Conservation (phyloP, 2,797 vertebrate genomes). For the Spheniscus humboldti region DNA sequence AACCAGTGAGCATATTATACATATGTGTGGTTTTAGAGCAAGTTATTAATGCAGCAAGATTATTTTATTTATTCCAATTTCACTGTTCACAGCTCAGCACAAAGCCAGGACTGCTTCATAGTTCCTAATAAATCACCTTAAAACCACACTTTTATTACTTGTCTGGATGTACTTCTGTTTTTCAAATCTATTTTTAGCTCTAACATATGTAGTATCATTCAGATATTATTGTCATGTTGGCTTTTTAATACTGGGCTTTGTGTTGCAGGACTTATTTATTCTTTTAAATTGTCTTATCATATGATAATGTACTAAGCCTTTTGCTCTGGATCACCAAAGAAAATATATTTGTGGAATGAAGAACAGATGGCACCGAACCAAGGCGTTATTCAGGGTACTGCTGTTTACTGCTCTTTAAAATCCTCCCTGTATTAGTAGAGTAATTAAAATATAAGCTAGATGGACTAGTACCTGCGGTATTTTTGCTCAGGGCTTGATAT, state of each 20-base stretch:
- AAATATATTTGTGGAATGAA: constrained; percentile 14
- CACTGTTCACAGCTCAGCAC: constrained; percentile 6
- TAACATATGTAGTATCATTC: neutral
- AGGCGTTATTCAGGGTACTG: neutral
- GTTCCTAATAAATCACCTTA: neutral
- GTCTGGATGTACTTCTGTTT: neutral
- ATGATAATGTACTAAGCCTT: neutral
- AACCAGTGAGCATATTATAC: neutral
- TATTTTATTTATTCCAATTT: constrained; percentile 31
- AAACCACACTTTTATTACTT: neutral
- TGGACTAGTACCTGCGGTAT: neutral
- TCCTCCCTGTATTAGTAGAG: neutral
- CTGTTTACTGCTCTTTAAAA: constrained; percentile 34
- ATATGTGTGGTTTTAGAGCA: neutral
- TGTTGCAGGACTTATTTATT: constrained; percentile 33
- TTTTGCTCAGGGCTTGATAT: neutral
- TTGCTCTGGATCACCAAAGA: constrained; percentile 7
- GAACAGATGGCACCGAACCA: constrained; percentile 43
- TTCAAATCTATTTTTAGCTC: constrained; percentile 4
- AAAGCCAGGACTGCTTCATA: neutral
- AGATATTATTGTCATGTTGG: neutral
- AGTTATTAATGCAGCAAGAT: neutral
- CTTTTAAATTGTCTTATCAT: constrained; percentile 34
- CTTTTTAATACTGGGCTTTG: neutral
- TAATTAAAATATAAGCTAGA: neutral